Evolutionary conservation across 2,113 vertebrate genomes (phyloP).

Genomic region (Strigops habroptila): DNA sequence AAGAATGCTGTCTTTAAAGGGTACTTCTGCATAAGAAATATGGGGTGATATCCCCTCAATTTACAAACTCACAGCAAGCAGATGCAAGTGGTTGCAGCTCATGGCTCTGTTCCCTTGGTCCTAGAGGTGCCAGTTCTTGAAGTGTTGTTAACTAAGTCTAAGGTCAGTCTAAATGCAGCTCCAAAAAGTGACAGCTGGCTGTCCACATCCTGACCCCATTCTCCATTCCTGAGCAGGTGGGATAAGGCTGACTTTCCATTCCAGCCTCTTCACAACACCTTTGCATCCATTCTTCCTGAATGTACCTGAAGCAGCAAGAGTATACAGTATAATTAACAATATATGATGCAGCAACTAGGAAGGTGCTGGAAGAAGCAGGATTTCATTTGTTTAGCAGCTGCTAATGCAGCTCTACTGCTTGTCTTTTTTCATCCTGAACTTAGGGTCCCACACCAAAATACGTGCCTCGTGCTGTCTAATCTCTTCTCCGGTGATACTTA

Average conservation of each 20-base stretch:
- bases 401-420: not conserved
- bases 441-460: not conserved
- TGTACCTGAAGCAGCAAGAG: not conserved
- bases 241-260: not conserved
- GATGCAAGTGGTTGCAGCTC: not conserved
- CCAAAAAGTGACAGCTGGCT: not conserved
- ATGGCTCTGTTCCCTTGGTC: not conserved
- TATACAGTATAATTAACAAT: not conserved
- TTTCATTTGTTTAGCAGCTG: not conserved
- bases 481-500: not conserved
- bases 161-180: not conserved
- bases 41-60: not conserved
- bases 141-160: not conserved
- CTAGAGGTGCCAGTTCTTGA: not conserved
- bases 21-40: not conserved
- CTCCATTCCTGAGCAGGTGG: not conserved
- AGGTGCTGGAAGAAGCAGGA: not conserved
- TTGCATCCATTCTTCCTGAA: not conserved
- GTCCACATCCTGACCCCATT: not conserved
- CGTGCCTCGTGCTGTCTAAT: not conserved
- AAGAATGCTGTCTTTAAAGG: conserved; percentile 2
- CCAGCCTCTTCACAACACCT: not conserved
- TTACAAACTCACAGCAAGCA: not conserved
- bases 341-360: not conserved
- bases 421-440: not conserved